Percentiles rank a stretch among this genome's conserved stretches.
phyloP scores from a whole-genome alignment of 2,888 invertebrate genomes.

The Drosophila affinis region DNA sequence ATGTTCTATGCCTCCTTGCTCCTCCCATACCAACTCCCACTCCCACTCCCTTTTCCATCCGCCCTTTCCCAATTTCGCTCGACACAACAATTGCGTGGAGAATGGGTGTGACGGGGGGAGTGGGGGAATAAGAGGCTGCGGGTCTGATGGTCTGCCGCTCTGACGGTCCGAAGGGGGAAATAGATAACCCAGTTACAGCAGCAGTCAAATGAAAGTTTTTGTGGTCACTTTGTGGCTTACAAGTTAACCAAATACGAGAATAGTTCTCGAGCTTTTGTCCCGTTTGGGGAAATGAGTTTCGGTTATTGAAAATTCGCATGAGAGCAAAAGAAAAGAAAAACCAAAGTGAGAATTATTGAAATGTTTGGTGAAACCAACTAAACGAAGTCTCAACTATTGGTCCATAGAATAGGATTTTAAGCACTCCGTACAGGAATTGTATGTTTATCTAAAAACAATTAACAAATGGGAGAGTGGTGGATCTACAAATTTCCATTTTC shows the following conservation, averaged over 20 bases:
- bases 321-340: neutral
- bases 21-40: conserved; percentile 5
- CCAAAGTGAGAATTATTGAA: neutral
- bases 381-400: too few relatives aligned
- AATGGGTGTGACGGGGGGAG: conserved; percentile 19
- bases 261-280: conserved; percentile 17
- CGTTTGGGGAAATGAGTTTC: conserved; percentile 5
- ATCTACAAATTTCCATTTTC: too few relatives aligned
- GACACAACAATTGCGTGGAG: conserved; percentile 54
- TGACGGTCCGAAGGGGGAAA: conserved; percentile 15
- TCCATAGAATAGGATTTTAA: too few relatives aligned
- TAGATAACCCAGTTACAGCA: conserved; percentile 28
- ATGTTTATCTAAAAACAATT: too few relatives aligned
- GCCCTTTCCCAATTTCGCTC: conserved; percentile 30
- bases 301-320: conserved; percentile 1
- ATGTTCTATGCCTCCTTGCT: conserved; percentile 35
- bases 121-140: conserved; percentile 1
- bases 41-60: neutral
- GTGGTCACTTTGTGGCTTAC: conserved; percentile 67
- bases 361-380: too few relatives aligned
- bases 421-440: too few relatives aligned
- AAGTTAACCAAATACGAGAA: conserved; percentile 25
- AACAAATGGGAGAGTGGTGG: too few relatives aligned
- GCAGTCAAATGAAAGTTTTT: conserved; percentile 53
- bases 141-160: neutral